Percentiles rank a stretch among this genome's conserved stretches.
Evolutionary conservation across 2,888 invertebrate genomes (phyloP).

Genomic region (Ectropis crepuscularia): DNA sequence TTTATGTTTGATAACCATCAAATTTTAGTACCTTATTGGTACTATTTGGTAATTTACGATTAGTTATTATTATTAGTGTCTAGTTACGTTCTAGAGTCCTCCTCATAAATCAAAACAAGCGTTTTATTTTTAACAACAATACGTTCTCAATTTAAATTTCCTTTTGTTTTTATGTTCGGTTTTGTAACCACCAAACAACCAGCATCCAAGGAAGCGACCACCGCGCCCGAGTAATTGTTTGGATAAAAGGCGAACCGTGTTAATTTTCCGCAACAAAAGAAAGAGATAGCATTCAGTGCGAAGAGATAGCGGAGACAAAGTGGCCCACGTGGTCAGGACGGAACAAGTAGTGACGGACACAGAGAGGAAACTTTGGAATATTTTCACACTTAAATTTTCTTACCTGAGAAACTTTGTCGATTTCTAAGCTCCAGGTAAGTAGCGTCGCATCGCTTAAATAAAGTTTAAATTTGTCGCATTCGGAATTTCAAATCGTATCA

Average conservation of each 20-base stretch:
- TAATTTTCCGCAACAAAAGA: slow-evolving; percentile 41
- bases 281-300: slow-evolving; percentile 39
- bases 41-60: background rate
- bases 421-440: too few relatives aligned
- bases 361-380: slow-evolving; percentile 10
- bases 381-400: background rate
- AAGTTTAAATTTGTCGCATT: too few relatives aligned
- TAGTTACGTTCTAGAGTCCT: background rate
- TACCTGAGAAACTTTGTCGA: too few relatives aligned
- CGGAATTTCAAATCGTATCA: too few relatives aligned
- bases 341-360: background rate
- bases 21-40: too few relatives aligned
- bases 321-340: slow-evolving; percentile 33
- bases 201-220: slow-evolving; percentile 14
- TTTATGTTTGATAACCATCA: too few relatives aligned
- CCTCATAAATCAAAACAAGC: background rate
- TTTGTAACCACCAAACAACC: slow-evolving; percentile 11
- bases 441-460: too few relatives aligned
- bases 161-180: too few relatives aligned
- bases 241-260: slow-evolving; percentile 41
- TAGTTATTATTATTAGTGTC: too few relatives aligned
- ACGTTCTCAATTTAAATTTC: too few relatives aligned
- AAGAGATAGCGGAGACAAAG: slow-evolving; percentile 41
- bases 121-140: background rate
- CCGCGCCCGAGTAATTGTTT: slow-evolving; percentile 33